These are phyloP conservation scores for Hemaris fuciformis DNA, from an alignment of 2,888 invertebrate genomes.

Conservation along the genomic window DNA sequence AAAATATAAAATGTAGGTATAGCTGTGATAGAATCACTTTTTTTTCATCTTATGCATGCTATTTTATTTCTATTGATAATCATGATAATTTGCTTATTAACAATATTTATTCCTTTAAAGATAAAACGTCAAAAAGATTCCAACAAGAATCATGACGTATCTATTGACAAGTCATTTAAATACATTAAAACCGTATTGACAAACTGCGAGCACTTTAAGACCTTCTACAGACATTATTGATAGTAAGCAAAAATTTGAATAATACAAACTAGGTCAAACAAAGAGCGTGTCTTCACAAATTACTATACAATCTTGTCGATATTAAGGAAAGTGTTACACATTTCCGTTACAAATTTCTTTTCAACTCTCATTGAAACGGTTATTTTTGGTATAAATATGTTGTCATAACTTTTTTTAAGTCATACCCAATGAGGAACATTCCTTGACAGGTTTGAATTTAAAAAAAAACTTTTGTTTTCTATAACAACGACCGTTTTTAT, in stretches of 20 bases:
- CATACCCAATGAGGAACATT: constrained; percentile 3
- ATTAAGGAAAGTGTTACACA: constrained; percentile 8
- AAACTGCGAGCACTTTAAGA: neutral
- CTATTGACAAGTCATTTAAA: neutral
- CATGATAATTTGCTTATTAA: too few species aligned
- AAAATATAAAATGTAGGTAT: too few species aligned
- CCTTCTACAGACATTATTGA: neutral
- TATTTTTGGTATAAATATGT: too few species aligned
- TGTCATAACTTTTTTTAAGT: neutral
- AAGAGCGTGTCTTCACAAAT: constrained; percentile 3
- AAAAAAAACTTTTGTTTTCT: constrained; percentile 45
- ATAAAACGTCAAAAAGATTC: neutral
- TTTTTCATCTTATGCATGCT: too few species aligned
- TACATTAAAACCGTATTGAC: neutral
- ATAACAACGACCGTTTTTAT: constrained; percentile 43
- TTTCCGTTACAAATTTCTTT: neutral
- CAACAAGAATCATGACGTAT: neutral
- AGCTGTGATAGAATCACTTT: too few species aligned
- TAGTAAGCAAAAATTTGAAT: neutral
- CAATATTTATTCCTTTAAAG: neutral
- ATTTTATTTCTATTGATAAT: too few species aligned
- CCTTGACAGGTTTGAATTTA: neutral
- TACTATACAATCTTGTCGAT: constrained; percentile 1
- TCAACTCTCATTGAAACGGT: neutral
- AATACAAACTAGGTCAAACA: neutral